A percentile compares a stretch with the other conserved stretches of the same genome.
phyloP scores from a whole-genome alignment of 30 jellyfish, hydroid and myxozoan genomes.

The Turritopsis dohrnii region DNA sequence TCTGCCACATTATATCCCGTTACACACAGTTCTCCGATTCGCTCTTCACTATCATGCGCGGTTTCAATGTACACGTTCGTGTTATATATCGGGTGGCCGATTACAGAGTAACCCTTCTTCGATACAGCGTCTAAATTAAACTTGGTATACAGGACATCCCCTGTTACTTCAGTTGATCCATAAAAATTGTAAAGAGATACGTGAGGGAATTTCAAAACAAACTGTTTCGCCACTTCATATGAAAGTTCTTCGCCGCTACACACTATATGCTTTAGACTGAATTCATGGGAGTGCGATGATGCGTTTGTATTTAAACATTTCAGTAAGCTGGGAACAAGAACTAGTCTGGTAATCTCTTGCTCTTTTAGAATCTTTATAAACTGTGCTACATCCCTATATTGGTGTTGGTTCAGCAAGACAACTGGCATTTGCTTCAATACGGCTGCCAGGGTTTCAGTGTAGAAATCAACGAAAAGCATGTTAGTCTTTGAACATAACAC shows the following conservation, averaged over 20 bases:
- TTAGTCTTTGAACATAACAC: conserved; percentile 2
- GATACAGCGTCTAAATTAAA: not conserved
- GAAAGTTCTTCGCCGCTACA: not conserved
- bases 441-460: conserved; percentile 11
- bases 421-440: conserved; percentile 2
- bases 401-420: not conserved
- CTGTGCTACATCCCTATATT: not conserved
- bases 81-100: not conserved
- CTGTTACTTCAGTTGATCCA: conserved; percentile 19
- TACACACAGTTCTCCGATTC: not conserved
- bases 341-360: not conserved
- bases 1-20: conserved; percentile 1
- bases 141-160: not conserved
- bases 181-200: not conserved
- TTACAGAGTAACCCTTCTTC: not conserved
- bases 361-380: conserved; percentile 11
- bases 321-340: not conserved
- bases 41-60: not conserved
- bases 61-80: not conserved
- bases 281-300: not conserved
- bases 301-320: not conserved
- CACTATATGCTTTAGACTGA: not conserved
- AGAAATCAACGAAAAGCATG: conserved; percentile 6
- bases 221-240: not conserved
- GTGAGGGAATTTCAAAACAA: not conserved